Percentiles rank a stretch among this genome's conserved stretches.
Evolutionary conservation across 2,113 vertebrate genomes (phyloP).

Genomic region (Aegithalos caudatus): DNA sequence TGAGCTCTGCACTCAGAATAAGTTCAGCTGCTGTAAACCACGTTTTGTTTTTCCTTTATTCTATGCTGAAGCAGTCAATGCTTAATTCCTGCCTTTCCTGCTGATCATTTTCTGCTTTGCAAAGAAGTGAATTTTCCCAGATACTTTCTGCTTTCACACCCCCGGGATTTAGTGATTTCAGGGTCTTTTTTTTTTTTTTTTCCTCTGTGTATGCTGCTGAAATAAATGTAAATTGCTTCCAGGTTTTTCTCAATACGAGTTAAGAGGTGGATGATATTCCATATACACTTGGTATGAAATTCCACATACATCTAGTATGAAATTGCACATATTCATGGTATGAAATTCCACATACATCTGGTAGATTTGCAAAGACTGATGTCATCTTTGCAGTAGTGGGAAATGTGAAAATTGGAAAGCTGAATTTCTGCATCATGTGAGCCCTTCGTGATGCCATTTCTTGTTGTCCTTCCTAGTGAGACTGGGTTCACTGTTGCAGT

Average conservation of each 20-base stretch:
- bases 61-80: fast-evolving
- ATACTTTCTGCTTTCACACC: not conserved
- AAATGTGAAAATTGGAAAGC: not conserved
- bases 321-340: not conserved
- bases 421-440: not conserved
- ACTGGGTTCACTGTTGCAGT: not conserved
- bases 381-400: not conserved
- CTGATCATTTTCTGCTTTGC: not conserved
- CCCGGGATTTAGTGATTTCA: not conserved
- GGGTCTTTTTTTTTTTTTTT: not conserved
- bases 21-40: not conserved
- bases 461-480: not conserved
- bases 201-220: not conserved
- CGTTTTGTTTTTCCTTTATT: not conserved
- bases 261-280: not conserved
- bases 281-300: not conserved
- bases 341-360: not conserved
- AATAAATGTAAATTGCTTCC: not conserved
- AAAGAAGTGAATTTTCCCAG: not conserved
- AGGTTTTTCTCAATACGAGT: not conserved
- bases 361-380: not conserved
- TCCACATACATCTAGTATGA: not conserved
- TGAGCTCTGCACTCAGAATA: conserved; percentile 28
- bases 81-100: not conserved
- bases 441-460: not conserved